Conservation (phyloP, 2,797 vertebrate genomes). For the Ibycter americanus region DNA sequence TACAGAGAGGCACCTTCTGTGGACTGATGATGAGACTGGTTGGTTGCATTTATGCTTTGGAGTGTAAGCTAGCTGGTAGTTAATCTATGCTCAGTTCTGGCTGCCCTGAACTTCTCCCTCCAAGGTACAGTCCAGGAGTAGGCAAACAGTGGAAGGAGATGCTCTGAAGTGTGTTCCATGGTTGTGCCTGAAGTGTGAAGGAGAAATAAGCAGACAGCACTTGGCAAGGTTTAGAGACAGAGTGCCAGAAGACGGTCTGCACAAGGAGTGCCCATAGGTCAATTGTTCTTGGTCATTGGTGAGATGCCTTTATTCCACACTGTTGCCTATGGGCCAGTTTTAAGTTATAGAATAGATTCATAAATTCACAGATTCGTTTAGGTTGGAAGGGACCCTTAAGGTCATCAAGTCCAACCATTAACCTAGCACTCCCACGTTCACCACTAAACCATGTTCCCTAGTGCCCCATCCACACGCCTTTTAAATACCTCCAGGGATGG, state of each 20-base stretch:
- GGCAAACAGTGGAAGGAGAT: background rate
- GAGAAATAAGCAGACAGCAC: background rate
- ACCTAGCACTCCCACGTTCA: background rate
- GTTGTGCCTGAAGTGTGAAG: background rate
- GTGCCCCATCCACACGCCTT: fast-evolving
- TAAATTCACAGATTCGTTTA: background rate
- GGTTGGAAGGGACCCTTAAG: background rate
- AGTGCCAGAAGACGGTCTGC: background rate
- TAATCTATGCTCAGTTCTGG: background rate
- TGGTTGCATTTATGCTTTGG: background rate
- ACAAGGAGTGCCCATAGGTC: background rate
- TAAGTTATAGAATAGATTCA: background rate
- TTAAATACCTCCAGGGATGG: background rate
- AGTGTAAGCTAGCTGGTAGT: background rate
- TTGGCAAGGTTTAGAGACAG: background rate
- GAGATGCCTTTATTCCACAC: background rate
- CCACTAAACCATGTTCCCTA: background rate
- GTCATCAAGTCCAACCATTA: fast-evolving
- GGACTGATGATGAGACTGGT: fast-evolving
- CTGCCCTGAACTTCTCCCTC: background rate
- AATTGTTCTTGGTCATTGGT: background rate
- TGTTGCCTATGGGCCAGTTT: background rate
- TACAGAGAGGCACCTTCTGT: no score
- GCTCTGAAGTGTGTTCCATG: background rate
- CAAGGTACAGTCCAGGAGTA: background rate